Conservation (phyloP, 1,140 invertebrate species). For the Episyrphus balteatus region DNA sequence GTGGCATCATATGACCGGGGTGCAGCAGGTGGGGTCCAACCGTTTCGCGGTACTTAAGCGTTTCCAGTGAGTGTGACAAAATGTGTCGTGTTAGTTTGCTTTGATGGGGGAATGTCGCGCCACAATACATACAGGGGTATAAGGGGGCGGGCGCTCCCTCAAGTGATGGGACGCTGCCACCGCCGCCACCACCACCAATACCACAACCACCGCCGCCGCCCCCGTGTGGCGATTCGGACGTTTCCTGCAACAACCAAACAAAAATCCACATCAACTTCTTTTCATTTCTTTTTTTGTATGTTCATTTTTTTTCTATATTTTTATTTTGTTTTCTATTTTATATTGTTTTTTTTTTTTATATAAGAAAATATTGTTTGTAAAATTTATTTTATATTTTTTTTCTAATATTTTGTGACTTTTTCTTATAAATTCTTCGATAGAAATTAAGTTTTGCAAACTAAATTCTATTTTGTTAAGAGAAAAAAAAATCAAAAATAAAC, state of each 20-base stretch:
- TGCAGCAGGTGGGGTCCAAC: constrained; percentile 42
- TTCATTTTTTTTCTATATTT: constrained; percentile 14
- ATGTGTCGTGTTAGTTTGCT: constrained; percentile 80
- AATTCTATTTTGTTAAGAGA: background rate
- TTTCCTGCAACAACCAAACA: constrained; percentile 87
- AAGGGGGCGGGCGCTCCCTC: constrained; percentile 35
- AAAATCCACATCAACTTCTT: constrained; percentile 85
- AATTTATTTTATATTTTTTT: constrained; percentile 8
- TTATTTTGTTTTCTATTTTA: constrained; percentile 11
- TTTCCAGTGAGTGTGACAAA: constrained; percentile 73
- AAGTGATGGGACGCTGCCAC: constrained; percentile 12
- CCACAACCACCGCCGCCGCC: constrained; percentile 34
- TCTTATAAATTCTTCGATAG: constrained; percentile 1
- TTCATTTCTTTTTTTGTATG: constrained; percentile 33
- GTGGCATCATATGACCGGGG: constrained; percentile 25
- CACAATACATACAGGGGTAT: constrained; percentile 77
- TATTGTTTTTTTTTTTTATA: constrained; percentile 11
- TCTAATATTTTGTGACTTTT: constrained; percentile 17
- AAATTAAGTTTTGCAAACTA: background rate
- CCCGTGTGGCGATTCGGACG: constrained; percentile 55
- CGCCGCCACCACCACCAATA: constrained; percentile 30
- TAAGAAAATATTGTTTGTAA: background rate
- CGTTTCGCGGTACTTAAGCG: constrained; percentile 70
- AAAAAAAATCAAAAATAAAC: background rate
- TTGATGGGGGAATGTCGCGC: constrained; percentile 73